These are phyloP conservation scores for Ceramica pisi DNA, from an alignment of 2,888 invertebrate species.

Conservation along the genomic window DNA sequence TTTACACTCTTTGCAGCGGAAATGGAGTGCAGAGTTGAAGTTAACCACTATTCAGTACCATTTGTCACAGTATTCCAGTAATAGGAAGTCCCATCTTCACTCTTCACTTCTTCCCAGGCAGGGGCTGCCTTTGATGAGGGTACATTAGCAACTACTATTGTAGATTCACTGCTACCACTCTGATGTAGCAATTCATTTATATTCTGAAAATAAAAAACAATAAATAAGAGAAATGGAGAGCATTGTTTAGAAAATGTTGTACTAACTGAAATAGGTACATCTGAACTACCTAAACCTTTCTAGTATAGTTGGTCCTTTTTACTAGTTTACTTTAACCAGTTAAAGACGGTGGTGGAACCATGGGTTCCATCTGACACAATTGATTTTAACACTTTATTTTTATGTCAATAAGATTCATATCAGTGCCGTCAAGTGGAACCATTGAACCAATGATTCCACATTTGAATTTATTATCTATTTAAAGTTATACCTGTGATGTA, in stretches of 20 bases:
- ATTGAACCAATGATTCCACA: too few species aligned
- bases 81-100: slow-evolving; percentile 94
- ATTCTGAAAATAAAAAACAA: slow-evolving; percentile 71
- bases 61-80: slow-evolving; percentile 97
- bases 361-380: too few species aligned
- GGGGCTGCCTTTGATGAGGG: slow-evolving; percentile 69
- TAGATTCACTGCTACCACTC: slow-evolving; percentile 68
- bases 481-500: slow-evolving; percentile 88
- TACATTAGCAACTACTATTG: slow-evolving; percentile 67
- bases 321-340: too few species aligned
- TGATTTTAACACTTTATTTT: too few species aligned
- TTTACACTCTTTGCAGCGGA: too few species aligned
- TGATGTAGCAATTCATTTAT: slow-evolving; percentile 84
- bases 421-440: too few species aligned
- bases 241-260: background rate
- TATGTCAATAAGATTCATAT: too few species aligned
- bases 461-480: background rate
- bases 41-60: slow-evolving; percentile 86
- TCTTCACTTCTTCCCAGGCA: slow-evolving; percentile 95
- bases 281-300: background rate
- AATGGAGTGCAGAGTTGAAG: background rate
- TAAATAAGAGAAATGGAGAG: background rate
- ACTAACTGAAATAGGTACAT: background rate
- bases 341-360: too few species aligned
- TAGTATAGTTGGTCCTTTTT: too few species aligned